A percentile compares a stretch with the other conserved stretches of the same genome.
phyloP scores from a whole-genome alignment of 2,113 vertebrate genomes.

The Tetrax tetrax region DNA sequence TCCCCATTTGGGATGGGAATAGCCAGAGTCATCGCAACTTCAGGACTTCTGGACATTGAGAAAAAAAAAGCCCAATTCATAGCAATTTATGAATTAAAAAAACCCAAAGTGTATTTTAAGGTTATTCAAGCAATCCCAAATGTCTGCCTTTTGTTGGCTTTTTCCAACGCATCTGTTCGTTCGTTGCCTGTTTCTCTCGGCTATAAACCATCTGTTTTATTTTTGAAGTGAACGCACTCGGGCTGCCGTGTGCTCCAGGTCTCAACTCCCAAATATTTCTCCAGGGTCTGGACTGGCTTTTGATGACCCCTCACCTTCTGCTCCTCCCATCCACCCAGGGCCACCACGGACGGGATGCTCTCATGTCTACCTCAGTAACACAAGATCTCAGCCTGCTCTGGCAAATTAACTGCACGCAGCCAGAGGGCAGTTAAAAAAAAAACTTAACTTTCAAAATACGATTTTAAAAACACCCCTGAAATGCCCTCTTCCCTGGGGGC shows the following conservation, averaged over 20 bases:
- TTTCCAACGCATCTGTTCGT: background rate
- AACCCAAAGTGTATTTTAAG: background rate
- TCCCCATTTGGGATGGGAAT: background rate
- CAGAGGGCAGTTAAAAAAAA: background rate
- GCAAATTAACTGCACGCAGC: background rate
- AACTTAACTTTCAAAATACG: background rate
- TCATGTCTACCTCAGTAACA: background rate
- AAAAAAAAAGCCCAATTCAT: accelerated
- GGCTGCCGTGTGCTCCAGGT: background rate
- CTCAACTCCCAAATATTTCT: background rate
- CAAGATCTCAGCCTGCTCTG: background rate
- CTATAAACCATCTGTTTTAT: background rate
- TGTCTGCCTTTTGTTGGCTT: background rate
- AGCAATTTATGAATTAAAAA: background rate
- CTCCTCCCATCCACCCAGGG: background rate
- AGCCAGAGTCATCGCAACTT: background rate
- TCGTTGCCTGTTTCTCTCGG: background rate
- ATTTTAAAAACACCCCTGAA: background rate
- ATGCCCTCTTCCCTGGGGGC: background rate
- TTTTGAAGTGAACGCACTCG: accelerated
- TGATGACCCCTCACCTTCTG: background rate
- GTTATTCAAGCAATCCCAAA: background rate
- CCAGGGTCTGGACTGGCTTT: accelerated
- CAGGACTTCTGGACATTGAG: background rate
- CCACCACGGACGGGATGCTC: accelerated